A percentile compares a stretch with the other conserved stretches of the same genome.
Conservation (phyloP, 2,113 vertebrate species). For the Galemys pyrenaicus region DNA sequence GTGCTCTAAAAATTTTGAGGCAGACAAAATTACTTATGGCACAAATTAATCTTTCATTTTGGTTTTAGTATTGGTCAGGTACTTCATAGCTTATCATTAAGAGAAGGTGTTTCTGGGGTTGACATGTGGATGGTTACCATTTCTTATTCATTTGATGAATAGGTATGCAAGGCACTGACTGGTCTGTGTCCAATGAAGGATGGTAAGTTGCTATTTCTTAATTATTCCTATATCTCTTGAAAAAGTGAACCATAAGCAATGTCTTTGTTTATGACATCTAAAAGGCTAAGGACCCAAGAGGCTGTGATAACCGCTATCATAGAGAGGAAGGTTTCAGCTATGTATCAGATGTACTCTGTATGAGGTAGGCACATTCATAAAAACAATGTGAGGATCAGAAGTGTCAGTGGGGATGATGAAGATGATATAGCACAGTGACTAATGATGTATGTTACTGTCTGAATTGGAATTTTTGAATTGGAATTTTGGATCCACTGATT, state of each 20-base stretch:
- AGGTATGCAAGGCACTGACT: not conserved
- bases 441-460: not conserved
- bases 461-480: not conserved
- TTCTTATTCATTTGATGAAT: not conserved
- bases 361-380: not conserved
- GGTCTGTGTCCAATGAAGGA: not conserved
- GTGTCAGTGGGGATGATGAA: not conserved
- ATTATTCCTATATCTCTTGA: not conserved
- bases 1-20: not conserved
- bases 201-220: not conserved
- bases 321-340: not conserved
- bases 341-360: not conserved
- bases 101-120: not conserved
- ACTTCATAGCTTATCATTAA: not conserved
- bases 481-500: not conserved
- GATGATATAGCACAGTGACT: not conserved
- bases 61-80: not conserved
- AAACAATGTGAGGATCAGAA: not conserved
- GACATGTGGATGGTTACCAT: not conserved
- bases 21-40: not conserved
- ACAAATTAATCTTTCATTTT: not conserved
- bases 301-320: not conserved
- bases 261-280: not conserved
- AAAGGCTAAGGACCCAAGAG: not conserved
- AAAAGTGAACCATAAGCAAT: constrained; percentile 2